A percentile compares a stretch with the other conserved stretches of the same genome.
phyloP scores from a whole-genome alignment of 1,140 invertebrate species.

The Maconellicoccus hirsutus region DNA sequence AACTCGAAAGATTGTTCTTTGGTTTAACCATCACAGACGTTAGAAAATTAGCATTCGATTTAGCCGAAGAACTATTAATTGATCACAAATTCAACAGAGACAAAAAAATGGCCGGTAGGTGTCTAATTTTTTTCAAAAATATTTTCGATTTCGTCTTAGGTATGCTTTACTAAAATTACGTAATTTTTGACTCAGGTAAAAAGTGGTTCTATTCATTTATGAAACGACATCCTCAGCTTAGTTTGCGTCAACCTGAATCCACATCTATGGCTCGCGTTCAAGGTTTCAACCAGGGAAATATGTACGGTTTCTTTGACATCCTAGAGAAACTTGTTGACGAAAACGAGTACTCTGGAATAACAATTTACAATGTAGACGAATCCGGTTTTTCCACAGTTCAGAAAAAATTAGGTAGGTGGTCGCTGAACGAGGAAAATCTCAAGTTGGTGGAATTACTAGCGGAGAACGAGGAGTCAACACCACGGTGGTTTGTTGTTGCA shows the following conservation, averaged over 20 bases:
- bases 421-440: constrained; percentile 32
- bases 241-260: too few species aligned
- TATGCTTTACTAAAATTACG: constrained; percentile 30
- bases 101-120: constrained; percentile 25
- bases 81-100: constrained; percentile 24
- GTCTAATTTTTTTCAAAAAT: constrained; percentile 25
- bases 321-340: background rate
- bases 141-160: constrained; percentile 35
- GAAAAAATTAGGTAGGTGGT: constrained; percentile 32
- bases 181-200: background rate
- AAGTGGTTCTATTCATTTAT: too few species aligned
- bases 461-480: constrained; percentile 37
- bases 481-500: constrained; percentile 34
- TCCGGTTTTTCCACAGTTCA: constrained; percentile 32
- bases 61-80: constrained; percentile 23
- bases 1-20: constrained; percentile 21
- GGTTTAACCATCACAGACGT: constrained; percentile 25
- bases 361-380: constrained; percentile 35
- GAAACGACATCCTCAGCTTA: too few species aligned
- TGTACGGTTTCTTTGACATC: too few species aligned
- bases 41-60: constrained; percentile 26
- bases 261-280: too few species aligned
- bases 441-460: constrained; percentile 36
- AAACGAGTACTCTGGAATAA: background rate
- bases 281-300: too few species aligned